These are phyloP conservation scores for Drosophila parvula DNA, from an alignment of 1,140 invertebrate genomes.

Conservation along the genomic window DNA sequence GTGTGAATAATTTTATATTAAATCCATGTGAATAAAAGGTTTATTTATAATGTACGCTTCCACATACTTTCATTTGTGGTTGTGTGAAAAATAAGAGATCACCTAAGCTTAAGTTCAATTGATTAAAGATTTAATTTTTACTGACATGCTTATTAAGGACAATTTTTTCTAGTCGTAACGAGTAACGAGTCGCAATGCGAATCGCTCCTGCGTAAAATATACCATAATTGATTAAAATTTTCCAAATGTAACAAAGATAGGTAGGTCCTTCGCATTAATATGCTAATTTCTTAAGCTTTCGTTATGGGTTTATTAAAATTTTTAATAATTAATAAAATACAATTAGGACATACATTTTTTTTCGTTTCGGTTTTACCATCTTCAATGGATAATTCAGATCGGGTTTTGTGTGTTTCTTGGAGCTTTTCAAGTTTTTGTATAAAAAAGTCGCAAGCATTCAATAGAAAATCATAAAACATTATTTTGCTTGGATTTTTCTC, in stretches of 20 bases:
- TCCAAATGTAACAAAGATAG: slow-evolving; percentile 47
- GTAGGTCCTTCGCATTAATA: slow-evolving; percentile 40
- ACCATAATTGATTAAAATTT: slow-evolving; percentile 22
- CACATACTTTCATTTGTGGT: too few species aligned
- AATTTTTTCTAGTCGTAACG: slow-evolving; percentile 20
- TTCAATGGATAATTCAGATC: slow-evolving; percentile 38
- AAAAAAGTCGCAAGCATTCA: slow-evolving; percentile 49
- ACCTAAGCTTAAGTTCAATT: too few species aligned
- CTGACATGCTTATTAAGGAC: slow-evolving; percentile 1
- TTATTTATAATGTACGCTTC: too few species aligned
- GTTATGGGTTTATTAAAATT: slow-evolving; percentile 35
- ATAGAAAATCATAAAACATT: slow-evolving; percentile 32
- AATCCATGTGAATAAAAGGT: too few species aligned
- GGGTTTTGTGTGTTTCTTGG: slow-evolving; percentile 20
- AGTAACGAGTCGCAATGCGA: slow-evolving; percentile 13
- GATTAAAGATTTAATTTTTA: too few species aligned
- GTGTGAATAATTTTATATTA: not conserved
- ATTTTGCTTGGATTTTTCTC: slow-evolving; percentile 19
- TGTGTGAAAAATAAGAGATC: too few species aligned
- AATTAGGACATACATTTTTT: not conserved
- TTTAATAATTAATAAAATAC: not conserved
- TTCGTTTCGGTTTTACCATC: slow-evolving; percentile 5
- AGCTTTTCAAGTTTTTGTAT: slow-evolving; percentile 35
- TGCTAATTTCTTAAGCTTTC: slow-evolving; percentile 47
- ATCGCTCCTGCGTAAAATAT: slow-evolving; percentile 19